Conservation (phyloP, 2,888 invertebrate genomes). For the Cancer borealis region DNA sequence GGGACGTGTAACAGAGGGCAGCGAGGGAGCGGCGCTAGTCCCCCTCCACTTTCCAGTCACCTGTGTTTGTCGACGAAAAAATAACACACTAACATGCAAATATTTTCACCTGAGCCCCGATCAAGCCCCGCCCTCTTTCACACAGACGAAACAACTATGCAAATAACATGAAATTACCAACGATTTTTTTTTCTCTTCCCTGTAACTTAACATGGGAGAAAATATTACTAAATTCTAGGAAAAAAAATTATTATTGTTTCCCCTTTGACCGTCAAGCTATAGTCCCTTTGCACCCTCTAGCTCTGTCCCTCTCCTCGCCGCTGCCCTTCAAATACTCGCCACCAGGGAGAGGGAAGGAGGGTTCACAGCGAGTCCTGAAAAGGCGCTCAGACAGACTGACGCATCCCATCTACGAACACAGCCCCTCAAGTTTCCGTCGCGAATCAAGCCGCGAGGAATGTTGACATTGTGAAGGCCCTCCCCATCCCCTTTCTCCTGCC, state of each 20-base stretch:
- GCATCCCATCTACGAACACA: slow-evolving; percentile 20
- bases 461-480: slow-evolving; percentile 3
- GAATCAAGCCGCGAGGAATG: slow-evolving; percentile 20
- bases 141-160: not conserved
- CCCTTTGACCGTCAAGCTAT: not conserved
- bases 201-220: not conserved
- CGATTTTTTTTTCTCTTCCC: not conserved
- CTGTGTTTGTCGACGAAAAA: slow-evolving; percentile 9
- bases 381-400: slow-evolving; percentile 20
- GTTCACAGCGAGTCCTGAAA: not conserved
- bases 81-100: not conserved
- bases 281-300: not conserved
- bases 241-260: not conserved
- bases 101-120: not conserved
- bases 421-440: slow-evolving; percentile 20
- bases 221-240: not conserved
- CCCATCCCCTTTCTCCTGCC: not conserved
- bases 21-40: not conserved
- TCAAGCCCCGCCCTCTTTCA: not conserved
- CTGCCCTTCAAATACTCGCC: slow-evolving; percentile 11
- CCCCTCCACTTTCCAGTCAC: not conserved
- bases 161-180: not conserved
- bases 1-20: not conserved
- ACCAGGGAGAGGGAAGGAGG: not conserved
- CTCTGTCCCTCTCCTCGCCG: not conserved